phyloP scores from a whole-genome alignment of 2,797 vertebrate genomes.

The Sebastes kiyomatsui region DNA sequence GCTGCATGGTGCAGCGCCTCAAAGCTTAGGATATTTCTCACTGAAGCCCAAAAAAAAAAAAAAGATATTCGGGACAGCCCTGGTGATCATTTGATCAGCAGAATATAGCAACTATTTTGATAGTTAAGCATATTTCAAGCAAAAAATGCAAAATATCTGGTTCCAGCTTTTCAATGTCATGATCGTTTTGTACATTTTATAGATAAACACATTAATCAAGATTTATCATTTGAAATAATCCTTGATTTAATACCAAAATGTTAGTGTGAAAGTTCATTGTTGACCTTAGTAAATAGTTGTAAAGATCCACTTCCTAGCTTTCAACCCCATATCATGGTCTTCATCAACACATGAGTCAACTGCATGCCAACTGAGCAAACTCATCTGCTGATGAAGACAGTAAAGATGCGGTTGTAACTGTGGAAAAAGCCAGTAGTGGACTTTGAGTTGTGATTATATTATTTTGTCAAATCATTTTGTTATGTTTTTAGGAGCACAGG shows the following conservation, averaged over 20 bases:
- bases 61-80: too few relatives aligned
- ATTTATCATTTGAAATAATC: neutral
- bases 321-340: too few relatives aligned
- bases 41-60: too few relatives aligned
- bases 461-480: neutral
- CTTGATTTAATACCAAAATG: neutral
- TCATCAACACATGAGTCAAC: too few relatives aligned
- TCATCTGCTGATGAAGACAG: neutral
- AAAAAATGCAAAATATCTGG: neutral
- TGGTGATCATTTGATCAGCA: neutral
- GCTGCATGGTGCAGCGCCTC: too few relatives aligned
- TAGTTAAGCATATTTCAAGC: too few relatives aligned
- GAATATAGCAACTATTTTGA: neutral
- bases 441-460: neutral
- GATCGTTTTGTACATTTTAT: neutral
- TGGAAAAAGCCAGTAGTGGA: too few relatives aligned
- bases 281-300: neutral
- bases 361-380: neutral
- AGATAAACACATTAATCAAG: too few relatives aligned
- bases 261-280: fast-evolving
- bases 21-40: too few relatives aligned
- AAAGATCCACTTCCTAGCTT: too few relatives aligned
- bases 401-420: too few relatives aligned
- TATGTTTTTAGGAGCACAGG: neutral
- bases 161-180: neutral